Conservation (phyloP, 2,888 invertebrate species). For the Automeris io region DNA sequence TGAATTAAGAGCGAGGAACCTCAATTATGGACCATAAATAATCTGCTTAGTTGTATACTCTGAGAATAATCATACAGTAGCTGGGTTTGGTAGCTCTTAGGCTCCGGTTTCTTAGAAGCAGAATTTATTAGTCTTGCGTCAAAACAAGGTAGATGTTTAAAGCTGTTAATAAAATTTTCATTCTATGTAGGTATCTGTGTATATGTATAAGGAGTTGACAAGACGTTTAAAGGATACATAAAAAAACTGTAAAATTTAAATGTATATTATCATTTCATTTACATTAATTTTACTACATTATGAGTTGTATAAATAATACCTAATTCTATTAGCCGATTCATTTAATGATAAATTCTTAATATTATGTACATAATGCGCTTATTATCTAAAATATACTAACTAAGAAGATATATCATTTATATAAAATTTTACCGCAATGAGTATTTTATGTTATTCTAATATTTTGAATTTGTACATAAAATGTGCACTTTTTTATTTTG, state of each 20-base stretch:
- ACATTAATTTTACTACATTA: conserved; percentile 11
- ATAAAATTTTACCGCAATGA: background rate
- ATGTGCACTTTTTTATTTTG: conserved; percentile 36
- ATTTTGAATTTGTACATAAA: conserved; percentile 39
- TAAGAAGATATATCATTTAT: background rate
- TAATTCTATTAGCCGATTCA: conserved; percentile 32
- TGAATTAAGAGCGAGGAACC: conserved; percentile 44
- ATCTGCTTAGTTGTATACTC: conserved; percentile 47
- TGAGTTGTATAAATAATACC: conserved; percentile 15
- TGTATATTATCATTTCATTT: conserved; percentile 7
- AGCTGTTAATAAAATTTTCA: background rate
- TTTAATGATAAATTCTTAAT: conserved; percentile 26
- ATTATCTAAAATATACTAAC: conserved; percentile 18
- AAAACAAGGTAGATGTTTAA: background rate
- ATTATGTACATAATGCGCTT: conserved; percentile 55
- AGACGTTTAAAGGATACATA: background rate
- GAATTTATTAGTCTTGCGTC: background rate
- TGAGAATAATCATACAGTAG: conserved; percentile 34
- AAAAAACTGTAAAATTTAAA: background rate
- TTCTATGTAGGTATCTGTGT: too few species aligned
- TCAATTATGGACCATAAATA: conserved; percentile 54
- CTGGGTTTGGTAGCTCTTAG: conserved; percentile 19
- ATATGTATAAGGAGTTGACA: background rate
- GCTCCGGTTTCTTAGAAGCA: conserved; percentile 10
- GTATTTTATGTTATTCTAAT: conserved; percentile 13